Conservation (phyloP, 1,140 invertebrate species). For the Mylabris phalerata region DNA sequence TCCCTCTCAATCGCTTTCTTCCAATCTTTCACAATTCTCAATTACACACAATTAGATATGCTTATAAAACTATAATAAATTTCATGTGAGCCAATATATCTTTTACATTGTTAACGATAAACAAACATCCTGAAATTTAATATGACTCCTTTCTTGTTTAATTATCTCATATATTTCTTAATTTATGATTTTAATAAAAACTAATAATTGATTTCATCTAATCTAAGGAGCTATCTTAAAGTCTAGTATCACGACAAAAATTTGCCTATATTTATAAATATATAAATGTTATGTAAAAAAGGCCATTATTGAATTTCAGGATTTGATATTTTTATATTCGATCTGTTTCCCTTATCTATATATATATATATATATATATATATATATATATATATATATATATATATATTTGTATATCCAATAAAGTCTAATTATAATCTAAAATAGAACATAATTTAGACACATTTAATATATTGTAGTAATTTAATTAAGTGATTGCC, state of each 20-base stretch:
- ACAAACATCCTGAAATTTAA: no score
- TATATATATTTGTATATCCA: neutral
- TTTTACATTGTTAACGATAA: neutral
- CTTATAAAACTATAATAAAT: slow-evolving; percentile 6
- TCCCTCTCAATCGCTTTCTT: no score
- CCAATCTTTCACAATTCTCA: slow-evolving; percentile 8
- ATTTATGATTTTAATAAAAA: no score
- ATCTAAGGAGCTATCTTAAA: no score
- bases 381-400: neutral
- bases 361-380: neutral
- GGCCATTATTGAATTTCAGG: neutral
- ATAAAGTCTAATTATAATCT: neutral
- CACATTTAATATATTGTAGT: slow-evolving; percentile 2
- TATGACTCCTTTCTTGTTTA: neutral
- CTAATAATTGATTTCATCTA: no score
- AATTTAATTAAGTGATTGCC: slow-evolving; percentile 18
- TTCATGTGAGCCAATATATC: slow-evolving; percentile 13
- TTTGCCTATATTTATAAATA: no score
- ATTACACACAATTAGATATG: slow-evolving; percentile 1
- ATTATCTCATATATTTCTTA: neutral
- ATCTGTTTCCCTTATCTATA: neutral
- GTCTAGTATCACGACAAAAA: no score
- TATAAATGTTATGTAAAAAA: no score
- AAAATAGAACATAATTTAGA: slow-evolving; percentile 10
- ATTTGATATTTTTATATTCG: neutral